phyloP scores from a whole-genome alignment of 2,797 vertebrate species.

The Erithacus rubecula region DNA sequence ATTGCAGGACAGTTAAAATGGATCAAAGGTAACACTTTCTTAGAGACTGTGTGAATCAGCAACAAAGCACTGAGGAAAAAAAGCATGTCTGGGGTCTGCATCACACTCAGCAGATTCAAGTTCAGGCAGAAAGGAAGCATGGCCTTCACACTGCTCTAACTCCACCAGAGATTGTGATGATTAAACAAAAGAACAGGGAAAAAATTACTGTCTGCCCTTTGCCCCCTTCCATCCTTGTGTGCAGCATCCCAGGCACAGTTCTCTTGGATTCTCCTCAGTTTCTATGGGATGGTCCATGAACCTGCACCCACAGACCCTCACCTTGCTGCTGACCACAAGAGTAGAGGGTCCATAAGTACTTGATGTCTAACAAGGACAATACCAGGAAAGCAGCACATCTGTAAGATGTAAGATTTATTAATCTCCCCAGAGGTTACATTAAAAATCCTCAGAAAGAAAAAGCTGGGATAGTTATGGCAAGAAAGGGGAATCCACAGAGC shows the following conservation, averaged over 20 bases:
- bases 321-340: background rate
- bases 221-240: background rate
- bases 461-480: background rate
- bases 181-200: background rate
- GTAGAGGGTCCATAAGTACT: background rate
- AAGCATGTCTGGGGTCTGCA: background rate
- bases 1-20: background rate
- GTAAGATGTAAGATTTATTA: background rate
- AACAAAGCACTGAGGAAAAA: background rate
- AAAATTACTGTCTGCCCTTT: background rate
- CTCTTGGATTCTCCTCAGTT: background rate
- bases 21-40: background rate
- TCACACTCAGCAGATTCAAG: background rate
- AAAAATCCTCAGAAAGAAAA: background rate
- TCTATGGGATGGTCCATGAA: rapidly evolving
- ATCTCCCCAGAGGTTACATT: background rate
- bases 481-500: rapidly evolving
- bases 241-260: background rate
- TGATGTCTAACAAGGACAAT: background rate
- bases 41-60: background rate
- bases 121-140: background rate
- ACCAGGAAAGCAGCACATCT: background rate
- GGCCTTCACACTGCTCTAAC: background rate
- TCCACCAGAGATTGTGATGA: background rate
- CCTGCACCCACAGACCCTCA: background rate